Evolutionary conservation across 2,888 invertebrate genomes (phyloP).

Genomic region (Lycophotia porphyrea): DNA sequence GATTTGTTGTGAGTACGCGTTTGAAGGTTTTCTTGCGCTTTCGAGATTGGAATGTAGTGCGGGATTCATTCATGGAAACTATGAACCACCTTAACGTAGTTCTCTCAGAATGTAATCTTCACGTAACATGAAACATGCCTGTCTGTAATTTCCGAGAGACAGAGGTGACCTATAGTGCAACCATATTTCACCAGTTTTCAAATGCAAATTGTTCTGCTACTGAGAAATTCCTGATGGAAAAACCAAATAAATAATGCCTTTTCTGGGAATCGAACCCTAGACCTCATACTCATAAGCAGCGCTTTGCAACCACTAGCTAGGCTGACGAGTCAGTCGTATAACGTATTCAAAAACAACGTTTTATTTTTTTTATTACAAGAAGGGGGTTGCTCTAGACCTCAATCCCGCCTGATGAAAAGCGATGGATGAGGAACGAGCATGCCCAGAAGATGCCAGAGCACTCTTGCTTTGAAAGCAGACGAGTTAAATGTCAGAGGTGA

Average conservation of each 20-base stretch:
- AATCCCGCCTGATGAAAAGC: too few species aligned
- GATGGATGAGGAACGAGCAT: too few species aligned
- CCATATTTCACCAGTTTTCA: not conserved
- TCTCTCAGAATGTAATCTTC: constrained; percentile 8
- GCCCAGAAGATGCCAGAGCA: too few species aligned
- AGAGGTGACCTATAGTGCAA: not conserved
- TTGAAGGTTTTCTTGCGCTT: constrained; percentile 38
- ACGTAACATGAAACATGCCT: not conserved
- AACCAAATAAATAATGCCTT: not conserved
- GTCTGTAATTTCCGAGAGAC: not conserved
- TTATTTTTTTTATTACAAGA: too few species aligned
- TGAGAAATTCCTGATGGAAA: not conserved
- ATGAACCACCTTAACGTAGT: not conserved
- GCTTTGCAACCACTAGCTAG: not conserved
- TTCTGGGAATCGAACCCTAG: not conserved
- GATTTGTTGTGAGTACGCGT: constrained; percentile 44
- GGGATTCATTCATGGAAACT: constrained; percentile 40
- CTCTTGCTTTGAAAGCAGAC: too few species aligned
- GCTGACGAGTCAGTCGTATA: not conserved
- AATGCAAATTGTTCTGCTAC: not conserved
- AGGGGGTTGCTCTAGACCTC: too few species aligned
- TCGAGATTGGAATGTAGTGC: constrained; percentile 7
- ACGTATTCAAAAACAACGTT: not conserved
- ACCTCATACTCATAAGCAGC: not conserved
- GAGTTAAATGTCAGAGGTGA: too few species aligned